These are phyloP conservation scores for Aeoliscus strigatus DNA, from an alignment of 2,797 vertebrate genomes.

Conservation along the genomic window DNA sequence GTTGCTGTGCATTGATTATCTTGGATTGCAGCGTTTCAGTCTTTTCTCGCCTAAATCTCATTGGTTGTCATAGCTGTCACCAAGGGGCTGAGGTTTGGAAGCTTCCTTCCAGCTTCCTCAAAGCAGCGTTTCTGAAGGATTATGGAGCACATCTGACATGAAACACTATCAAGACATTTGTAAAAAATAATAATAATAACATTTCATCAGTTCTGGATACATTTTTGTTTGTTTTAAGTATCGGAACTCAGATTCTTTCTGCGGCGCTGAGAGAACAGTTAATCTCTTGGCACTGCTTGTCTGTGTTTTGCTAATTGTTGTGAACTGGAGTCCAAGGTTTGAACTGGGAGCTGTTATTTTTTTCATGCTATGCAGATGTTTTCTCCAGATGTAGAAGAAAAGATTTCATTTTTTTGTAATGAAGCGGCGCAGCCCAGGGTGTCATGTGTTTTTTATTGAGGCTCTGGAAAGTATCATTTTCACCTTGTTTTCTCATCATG, in stretches of 20 bases:
- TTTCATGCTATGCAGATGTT: slow-evolving; percentile 76
- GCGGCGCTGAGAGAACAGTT: slow-evolving; percentile 41
- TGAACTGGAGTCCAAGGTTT: slow-evolving; percentile 66
- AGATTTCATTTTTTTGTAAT: slow-evolving; percentile 86
- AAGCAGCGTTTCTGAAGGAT: background rate
- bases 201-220: too few relatives aligned
- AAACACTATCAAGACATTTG: too few relatives aligned
- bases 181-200: too few relatives aligned
- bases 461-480: slow-evolving; percentile 74
- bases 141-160: too few relatives aligned
- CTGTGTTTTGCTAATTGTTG: slow-evolving; percentile 76
- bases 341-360: slow-evolving; percentile 80
- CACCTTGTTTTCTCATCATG: slow-evolving; percentile 81
- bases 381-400: slow-evolving; percentile 81
- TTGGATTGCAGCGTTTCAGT: slow-evolving; percentile 35
- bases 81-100: slow-evolving; percentile 21
- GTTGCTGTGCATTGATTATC: slow-evolving; percentile 36
- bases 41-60: slow-evolving; percentile 31
- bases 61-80: slow-evolving; percentile 29
- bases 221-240: slow-evolving; percentile 54
- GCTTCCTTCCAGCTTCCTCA: slow-evolving; percentile 12
- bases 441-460: slow-evolving; percentile 76
- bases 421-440: slow-evolving; percentile 77
- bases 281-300: slow-evolving; percentile 53
- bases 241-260: slow-evolving; percentile 29